Base-by-base conservation (phyloP, 2,888 invertebrate genomes). In the Eilema caniola region DNA sequence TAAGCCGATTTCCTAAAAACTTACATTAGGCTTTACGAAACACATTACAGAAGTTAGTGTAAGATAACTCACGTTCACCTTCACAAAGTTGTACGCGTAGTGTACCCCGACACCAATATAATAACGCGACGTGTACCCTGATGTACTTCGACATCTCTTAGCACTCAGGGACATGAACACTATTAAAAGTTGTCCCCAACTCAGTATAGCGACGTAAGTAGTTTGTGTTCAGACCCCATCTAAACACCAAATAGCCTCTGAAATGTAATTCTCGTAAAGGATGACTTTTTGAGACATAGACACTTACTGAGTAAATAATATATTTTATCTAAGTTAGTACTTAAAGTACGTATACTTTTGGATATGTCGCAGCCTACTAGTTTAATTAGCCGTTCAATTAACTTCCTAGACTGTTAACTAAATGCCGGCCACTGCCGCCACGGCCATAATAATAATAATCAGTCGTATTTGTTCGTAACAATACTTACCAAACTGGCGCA, bases 181-280 rank as follows among this genome's bases (percentile, higher is more conserved):
- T 93, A 94, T 94, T 94, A 94, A 93, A 94, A 94, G 90, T 94
- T 94, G 82, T 69, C 66, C 88, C 89, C 85, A 91, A 92, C 90
- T 91, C 83, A 77, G 82, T 85, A 87, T 87, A 79, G 83, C 85
- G 89, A 90, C 91, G 85, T 87, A 89, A 90, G 89, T 89, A 90
- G 93, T 93, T 91, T 90, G 86, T 88, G 87, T 90, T 87, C 79
- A 83, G 75, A 81, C 79, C 79, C 82, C 85, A 84, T 84, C 84
- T 84, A 82, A 86, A 86, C 86, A 86, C 83, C 81, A 76, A 82
- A 82, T 83, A 73, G 80, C 72, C 75, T 73, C 74, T 70, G 80
- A 75, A 73, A 77, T 83, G 80, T 82, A 79, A 77, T 75, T 83
- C 76, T 77, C 77, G 68, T 28, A 53, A 53, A 3, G n/a, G 20